These are phyloP conservation scores for Axinella damicornis DNA, from an alignment of 37 sponge, comb jelly and placozoan genomes.

Conservation along the genomic window DNA sequence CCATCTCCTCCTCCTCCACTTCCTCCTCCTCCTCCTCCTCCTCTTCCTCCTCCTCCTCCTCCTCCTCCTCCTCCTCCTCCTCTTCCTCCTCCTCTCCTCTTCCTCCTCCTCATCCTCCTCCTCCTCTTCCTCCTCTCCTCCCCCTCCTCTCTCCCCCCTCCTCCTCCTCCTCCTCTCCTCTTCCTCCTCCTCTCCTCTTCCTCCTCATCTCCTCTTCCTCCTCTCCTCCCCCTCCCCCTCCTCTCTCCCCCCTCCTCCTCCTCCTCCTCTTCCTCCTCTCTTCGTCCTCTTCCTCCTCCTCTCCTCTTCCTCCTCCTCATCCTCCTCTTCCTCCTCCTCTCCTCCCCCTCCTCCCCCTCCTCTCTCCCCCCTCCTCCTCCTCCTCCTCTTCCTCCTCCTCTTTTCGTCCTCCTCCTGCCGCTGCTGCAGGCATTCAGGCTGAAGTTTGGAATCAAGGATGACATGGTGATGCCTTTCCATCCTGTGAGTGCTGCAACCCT, in stretches of 20 bases:
- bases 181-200: not conserved
- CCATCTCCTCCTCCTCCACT: too few species aligned
- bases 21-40: not conserved
- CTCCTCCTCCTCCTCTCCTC: not conserved
- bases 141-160: not conserved
- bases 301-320: too few species aligned
- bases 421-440: constrained; percentile 75
- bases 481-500: too few species aligned
- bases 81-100: not conserved
- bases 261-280: not conserved
- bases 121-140: too few species aligned
- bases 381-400: not conserved
- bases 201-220: too few species aligned
- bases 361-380: not conserved
- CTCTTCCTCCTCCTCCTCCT: not conserved
- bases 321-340: not conserved
- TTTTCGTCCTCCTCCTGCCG: not conserved
- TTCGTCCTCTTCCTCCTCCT: too few species aligned
- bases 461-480: constrained; percentile 95
- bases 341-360: not conserved
- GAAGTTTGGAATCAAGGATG: constrained; percentile 94
- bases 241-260: not conserved
- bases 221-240: not conserved
- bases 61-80: not conserved
- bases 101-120: too few species aligned